A percentile compares a stretch with the other conserved stretches of the same genome.
Evolutionary conservation across 2,888 invertebrate species (phyloP).

Genomic region (Acronicta alni): DNA sequence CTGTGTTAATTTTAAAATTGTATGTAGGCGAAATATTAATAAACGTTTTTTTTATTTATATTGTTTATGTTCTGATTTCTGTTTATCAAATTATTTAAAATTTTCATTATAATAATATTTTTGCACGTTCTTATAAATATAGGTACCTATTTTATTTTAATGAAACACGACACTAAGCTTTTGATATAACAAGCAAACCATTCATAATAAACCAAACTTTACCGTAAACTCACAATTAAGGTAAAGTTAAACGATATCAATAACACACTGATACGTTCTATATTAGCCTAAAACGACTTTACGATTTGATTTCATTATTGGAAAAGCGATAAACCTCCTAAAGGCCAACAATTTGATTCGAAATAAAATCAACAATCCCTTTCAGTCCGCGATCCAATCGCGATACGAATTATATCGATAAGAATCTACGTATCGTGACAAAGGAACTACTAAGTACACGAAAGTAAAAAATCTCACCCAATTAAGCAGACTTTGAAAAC

Average conservation of each 20-base stretch:
- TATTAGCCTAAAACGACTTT: conserved; percentile 60
- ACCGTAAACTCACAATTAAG: conserved; percentile 26
- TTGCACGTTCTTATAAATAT: no score
- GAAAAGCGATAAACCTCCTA: conserved; percentile 69
- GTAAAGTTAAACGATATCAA: conserved; percentile 39
- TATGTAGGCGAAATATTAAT: no score
- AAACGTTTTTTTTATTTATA: no score
- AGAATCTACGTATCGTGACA: conserved; percentile 28
- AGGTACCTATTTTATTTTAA: no score
- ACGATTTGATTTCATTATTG: conserved; percentile 69
- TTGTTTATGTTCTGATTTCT: no score
- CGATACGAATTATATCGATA: conserved; percentile 51
- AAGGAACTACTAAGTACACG: conserved; percentile 31
- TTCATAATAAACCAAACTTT: conserved; percentile 23
- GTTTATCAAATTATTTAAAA: no score
- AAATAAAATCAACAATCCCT: conserved; percentile 63
- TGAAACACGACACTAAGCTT: conserved; percentile 1
- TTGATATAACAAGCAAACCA: background rate
- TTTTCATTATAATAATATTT: no score
- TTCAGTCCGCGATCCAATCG: conserved; percentile 57
- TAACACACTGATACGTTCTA: conserved; percentile 30
- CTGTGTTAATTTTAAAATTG: no score
- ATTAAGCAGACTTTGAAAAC: conserved; percentile 23
- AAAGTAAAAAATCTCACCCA: conserved; percentile 46
- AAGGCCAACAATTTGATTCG: conserved; percentile 59